Evolutionary conservation across 2,888 invertebrate genomes (phyloP).

Genomic region (Tinea pellionella): DNA sequence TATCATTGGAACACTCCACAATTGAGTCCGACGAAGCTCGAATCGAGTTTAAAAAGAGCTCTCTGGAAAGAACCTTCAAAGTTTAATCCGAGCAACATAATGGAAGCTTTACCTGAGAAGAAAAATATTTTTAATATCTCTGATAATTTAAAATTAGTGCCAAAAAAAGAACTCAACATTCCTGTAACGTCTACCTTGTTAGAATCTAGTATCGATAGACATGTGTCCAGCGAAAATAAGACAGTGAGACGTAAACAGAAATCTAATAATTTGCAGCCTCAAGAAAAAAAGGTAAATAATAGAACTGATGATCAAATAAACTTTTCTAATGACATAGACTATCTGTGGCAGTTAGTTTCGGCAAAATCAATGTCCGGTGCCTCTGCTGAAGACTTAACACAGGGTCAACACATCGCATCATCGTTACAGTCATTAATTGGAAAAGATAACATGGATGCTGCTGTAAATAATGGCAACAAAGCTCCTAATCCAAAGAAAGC

Average conservation of each 20-base stretch:
- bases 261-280: slow-evolving; percentile 30
- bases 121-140: slow-evolving; percentile 40
- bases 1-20: slow-evolving; percentile 59
- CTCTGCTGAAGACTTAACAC: slow-evolving; percentile 42
- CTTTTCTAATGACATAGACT: slow-evolving; percentile 52
- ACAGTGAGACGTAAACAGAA: slow-evolving; percentile 38
- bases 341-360: slow-evolving; percentile 55
- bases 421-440: slow-evolving; percentile 58
- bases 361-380: slow-evolving; percentile 41
- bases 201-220: slow-evolving; percentile 22
- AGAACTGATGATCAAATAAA: slow-evolving; percentile 39
- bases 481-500: slow-evolving; percentile 48
- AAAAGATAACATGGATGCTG: slow-evolving; percentile 36
- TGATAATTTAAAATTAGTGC: slow-evolving; percentile 37
- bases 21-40: slow-evolving; percentile 41
- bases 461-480: slow-evolving; percentile 34
- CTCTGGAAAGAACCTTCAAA: slow-evolving; percentile 63
- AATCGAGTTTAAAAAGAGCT: slow-evolving; percentile 45
- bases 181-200: slow-evolving; percentile 22
- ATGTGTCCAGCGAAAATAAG: slow-evolving; percentile 23
- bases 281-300: slow-evolving; percentile 36
- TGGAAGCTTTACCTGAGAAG: slow-evolving; percentile 53
- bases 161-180: slow-evolving; percentile 33
- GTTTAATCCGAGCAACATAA: slow-evolving; percentile 51
- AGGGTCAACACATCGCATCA: slow-evolving; percentile 42